These are phyloP conservation scores for Pyralis farinalis DNA, from an alignment of 2,888 invertebrate species.

Conservation along the genomic window DNA sequence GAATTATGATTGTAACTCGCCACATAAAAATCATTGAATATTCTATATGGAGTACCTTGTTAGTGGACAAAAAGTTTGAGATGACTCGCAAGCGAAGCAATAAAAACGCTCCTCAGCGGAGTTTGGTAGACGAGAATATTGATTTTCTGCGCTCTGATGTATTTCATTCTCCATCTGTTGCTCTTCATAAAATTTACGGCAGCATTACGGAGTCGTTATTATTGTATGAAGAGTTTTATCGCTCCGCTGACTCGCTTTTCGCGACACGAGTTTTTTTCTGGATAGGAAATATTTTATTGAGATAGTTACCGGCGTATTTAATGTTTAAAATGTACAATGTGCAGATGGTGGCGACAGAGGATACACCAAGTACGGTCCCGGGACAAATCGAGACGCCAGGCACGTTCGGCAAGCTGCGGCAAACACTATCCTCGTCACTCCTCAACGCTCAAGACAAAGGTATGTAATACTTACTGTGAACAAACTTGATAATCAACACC, in stretches of 20 bases:
- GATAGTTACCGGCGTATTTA: neutral
- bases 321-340: slow-evolving; percentile 20
- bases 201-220: slow-evolving; percentile 74
- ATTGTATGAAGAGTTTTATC: slow-evolving; percentile 75
- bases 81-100: slow-evolving; percentile 43
- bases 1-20: too few relatives aligned
- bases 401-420: slow-evolving; percentile 91
- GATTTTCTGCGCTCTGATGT: slow-evolving; percentile 68
- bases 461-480: too few relatives aligned
- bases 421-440: slow-evolving; percentile 89
- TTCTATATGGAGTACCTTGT: slow-evolving; percentile 22
- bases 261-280: slow-evolving; percentile 51
- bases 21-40: slow-evolving; percentile 13
- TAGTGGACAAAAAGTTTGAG: slow-evolving; percentile 33
- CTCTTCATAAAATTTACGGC: slow-evolving; percentile 77
- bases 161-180: slow-evolving; percentile 78
- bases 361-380: slow-evolving; percentile 80
- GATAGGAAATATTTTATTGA: slow-evolving; percentile 32
- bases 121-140: slow-evolving; percentile 66
- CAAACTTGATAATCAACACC: too few relatives aligned
- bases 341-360: slow-evolving; percentile 93
- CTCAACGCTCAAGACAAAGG: slow-evolving; percentile 93
- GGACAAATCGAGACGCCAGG: slow-evolving; percentile 85
- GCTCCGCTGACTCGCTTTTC: slow-evolving; percentile 45
- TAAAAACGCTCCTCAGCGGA: slow-evolving; percentile 52